A percentile compares a stretch with the other conserved stretches of the same genome.
Conservation (phyloP, 2,888 invertebrate genomes). For the Microdon myrmicae region DNA sequence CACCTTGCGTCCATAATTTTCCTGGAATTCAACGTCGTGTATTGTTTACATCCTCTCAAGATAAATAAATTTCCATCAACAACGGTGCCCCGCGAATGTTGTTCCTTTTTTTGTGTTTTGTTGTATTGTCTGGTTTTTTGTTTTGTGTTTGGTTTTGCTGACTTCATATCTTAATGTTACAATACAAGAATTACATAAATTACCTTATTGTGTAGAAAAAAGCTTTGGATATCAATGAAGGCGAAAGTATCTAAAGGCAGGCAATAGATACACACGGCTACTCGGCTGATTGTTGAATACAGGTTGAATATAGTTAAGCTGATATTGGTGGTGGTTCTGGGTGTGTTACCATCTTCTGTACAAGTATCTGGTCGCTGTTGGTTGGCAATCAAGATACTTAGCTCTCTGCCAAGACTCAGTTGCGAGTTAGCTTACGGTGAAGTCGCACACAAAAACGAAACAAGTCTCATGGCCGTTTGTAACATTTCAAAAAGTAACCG, state of each 20-base stretch:
- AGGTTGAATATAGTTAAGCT: slow-evolving; percentile 29
- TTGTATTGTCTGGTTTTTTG: neutral
- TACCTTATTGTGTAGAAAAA: slow-evolving; percentile 23
- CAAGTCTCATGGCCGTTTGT: slow-evolving; percentile 5
- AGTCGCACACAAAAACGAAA: slow-evolving; percentile 22
- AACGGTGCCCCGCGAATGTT: too few species aligned
- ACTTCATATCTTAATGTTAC: slow-evolving; percentile 4
- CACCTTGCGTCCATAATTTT: too few species aligned
- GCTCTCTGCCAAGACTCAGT: slow-evolving; percentile 39
- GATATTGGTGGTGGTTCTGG: slow-evolving; percentile 32
- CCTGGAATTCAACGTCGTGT: too few species aligned
- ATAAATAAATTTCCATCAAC: too few species aligned
- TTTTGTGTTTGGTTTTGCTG: neutral
- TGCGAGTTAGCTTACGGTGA: slow-evolving; percentile 37
- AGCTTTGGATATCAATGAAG: slow-evolving; percentile 29
- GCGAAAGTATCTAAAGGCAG: slow-evolving; percentile 46
- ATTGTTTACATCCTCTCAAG: too few species aligned
- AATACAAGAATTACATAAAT: slow-evolving; percentile 18
- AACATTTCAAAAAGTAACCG: slow-evolving; percentile 8
- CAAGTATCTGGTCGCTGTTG: slow-evolving; percentile 19
- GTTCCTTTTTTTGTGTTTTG: neutral
- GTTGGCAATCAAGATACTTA: slow-evolving; percentile 17
- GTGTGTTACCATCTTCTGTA: slow-evolving; percentile 38
- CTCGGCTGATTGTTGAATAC: slow-evolving; percentile 29
- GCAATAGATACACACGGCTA: slow-evolving; percentile 12